Percentiles rank a stretch among this genome's conserved stretches.
Evolutionary conservation across 2,113 vertebrate species (phyloP).

Genomic region (Psettodes erumei): DNA sequence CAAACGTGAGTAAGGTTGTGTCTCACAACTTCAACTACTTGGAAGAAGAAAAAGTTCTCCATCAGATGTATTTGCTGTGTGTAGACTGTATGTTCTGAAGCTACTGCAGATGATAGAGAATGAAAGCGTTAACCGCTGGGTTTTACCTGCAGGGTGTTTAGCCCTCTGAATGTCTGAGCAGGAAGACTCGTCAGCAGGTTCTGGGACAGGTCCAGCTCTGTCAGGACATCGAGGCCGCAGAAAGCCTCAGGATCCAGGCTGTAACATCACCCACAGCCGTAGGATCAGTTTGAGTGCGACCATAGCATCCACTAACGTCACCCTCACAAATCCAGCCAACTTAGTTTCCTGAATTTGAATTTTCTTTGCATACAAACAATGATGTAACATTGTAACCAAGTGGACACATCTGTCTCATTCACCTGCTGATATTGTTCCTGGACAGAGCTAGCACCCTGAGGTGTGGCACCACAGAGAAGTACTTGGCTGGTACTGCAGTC

Average conservation of each 20-base stretch:
- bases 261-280: conserved; percentile 1
- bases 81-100: not conserved
- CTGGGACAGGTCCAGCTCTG: conserved; percentile 83
- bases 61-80: no score
- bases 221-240: conserved; percentile 77
- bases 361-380: no score
- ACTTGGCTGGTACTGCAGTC: conserved; percentile 70
- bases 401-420: conserved; percentile 1
- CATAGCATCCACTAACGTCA: not conserved
- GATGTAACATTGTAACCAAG: no score
- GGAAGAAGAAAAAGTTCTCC: no score
- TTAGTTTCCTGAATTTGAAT: no score
- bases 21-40: not conserved
- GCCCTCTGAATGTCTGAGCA: conserved; percentile 59
- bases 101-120: not conserved
- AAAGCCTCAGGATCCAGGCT: conserved; percentile 81
- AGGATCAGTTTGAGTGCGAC: not conserved
- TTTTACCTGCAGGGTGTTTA: conserved; percentile 75
- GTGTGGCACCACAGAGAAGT: conserved; percentile 77
- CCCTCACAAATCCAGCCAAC: not conserved
- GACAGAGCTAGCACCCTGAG: conserved; percentile 84
- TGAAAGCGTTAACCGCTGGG: not conserved
- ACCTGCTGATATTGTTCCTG: conserved; percentile 81
- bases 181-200: conserved; percentile 84
- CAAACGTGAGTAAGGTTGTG: not conserved